These are phyloP conservation scores for Dynastes maya DNA, from an alignment of 2,888 invertebrate species.

Conservation along the genomic window DNA sequence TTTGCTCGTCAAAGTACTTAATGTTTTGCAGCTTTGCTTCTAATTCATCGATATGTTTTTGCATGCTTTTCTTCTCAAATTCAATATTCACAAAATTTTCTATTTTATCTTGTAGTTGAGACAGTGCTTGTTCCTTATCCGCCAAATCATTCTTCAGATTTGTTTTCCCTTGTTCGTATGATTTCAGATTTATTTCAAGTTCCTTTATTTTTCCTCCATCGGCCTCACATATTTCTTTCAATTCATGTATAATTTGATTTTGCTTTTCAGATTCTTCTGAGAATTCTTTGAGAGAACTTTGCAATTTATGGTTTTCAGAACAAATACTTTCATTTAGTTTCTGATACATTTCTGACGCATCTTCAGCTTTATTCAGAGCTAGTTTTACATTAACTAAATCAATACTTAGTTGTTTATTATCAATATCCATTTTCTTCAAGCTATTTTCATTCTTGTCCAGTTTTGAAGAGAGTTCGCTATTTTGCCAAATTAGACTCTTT, in stretches of 20 bases:
- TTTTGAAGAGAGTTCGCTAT: conserved; percentile 26
- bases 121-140: conserved; percentile 8
- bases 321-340: conserved; percentile 14
- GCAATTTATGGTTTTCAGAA: conserved; percentile 30
- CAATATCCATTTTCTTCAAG: conserved; percentile 46
- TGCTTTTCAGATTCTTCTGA: conserved; percentile 14
- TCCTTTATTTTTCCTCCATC: conserved; percentile 18
- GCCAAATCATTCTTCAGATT: conserved; percentile 16
- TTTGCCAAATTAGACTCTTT: conserved; percentile 31
- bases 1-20: conserved; percentile 1
- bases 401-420: conserved; percentile 42
- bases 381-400: conserved; percentile 44
- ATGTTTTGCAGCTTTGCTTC: conserved; percentile 3
- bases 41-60: conserved; percentile 14
- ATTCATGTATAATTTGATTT: background rate
- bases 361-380: conserved; percentile 17
- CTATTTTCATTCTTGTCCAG: conserved; percentile 29
- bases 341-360: background rate
- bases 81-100: background rate
- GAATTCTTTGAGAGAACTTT: conserved; percentile 1
- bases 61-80: conserved; percentile 22
- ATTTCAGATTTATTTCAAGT: conserved; percentile 23
- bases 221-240: background rate
- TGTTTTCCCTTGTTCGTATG: background rate
- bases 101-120: conserved; percentile 10